These are phyloP conservation scores for Ptilonorhynchus violaceus DNA, from an alignment of 2,113 vertebrate species.

Conservation along the genomic window DNA sequence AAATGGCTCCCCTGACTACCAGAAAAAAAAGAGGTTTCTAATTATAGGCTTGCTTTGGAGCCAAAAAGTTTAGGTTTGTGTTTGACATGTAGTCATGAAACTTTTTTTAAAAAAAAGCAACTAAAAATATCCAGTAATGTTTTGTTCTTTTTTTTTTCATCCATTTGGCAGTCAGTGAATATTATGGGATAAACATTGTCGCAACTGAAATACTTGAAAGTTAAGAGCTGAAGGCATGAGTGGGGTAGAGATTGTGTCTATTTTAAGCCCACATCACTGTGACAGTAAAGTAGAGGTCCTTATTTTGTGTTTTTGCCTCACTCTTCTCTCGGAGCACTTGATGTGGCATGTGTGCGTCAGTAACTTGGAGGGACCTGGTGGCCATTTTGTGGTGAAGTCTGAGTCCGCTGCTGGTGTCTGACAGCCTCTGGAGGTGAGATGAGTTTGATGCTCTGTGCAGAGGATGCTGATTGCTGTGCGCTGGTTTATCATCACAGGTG, in stretches of 20 bases:
- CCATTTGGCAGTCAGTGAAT: slow-evolving; percentile 41
- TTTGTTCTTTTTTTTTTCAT: not conserved
- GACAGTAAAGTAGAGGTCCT: not conserved
- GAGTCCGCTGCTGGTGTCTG: not conserved
- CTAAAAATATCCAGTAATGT: slow-evolving; percentile 65
- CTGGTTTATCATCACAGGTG: not conserved
- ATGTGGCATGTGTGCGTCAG: rapidly evolving
- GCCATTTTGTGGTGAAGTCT: not conserved
- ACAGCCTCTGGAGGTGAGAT: not conserved
- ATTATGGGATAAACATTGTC: slow-evolving; percentile 47
- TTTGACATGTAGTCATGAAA: slow-evolving; percentile 60
- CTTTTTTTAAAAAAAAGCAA: not conserved
- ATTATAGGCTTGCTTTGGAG: slow-evolving; percentile 38
- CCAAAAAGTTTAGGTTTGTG: slow-evolving; percentile 48
- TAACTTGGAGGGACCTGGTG: not conserved
- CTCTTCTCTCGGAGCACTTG: rapidly evolving
- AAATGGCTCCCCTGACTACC: slow-evolving; percentile 1
- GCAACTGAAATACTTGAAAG: not conserved
- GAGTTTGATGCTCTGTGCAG: not conserved
- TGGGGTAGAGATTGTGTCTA: not conserved
- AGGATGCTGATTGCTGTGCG: rapidly evolving
- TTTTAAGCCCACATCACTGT: not conserved
- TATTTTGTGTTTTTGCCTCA: not conserved
- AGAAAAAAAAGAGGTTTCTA: slow-evolving; percentile 36
- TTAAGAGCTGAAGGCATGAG: slow-evolving; percentile 9